Base-by-base conservation (phyloP, 1,140 invertebrate species). In the Megalopta genalis region DNA sequence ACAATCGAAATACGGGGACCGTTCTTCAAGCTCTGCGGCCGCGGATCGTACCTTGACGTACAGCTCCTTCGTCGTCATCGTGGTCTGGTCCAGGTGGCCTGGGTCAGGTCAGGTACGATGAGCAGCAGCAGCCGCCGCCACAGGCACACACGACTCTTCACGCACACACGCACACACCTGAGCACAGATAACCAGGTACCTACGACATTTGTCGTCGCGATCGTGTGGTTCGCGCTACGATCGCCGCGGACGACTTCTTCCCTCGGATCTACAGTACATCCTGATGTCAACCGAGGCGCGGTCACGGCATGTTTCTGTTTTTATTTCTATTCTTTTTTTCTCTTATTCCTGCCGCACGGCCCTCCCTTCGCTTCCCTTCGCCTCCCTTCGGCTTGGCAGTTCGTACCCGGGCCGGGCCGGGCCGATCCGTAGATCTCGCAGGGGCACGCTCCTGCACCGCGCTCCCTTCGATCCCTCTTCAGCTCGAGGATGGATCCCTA, bases 51-150 rank as follows among this genome's bases (percentile, higher is more conserved):
- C 92, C 92, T 92, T 92, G 65, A 91, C 90, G 88, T 93, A 93
- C 59, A 93, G 90, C 83, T 93, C 91, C 83, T 87, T 91, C 54
- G 91, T 92, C 79, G 91, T 93, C 92, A 92, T 92, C 65, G 81
- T 76, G 67, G 77, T 76, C 5, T 27, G 82, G 83, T 87, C 85
- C 77, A 80, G 80, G 74, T 77, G 70, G 39, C 83, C 78, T 82
- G 57, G 73, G 74, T 78, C 82, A 81, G 82, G 78, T 86, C 69
- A 87, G 76, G 81, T 81, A 75, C 77, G 60, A 63, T 52, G 59
- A 65, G 71, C 1, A 57, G 54, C 7, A 10, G n/a, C 21, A 52
- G 54, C 27, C 63, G 67, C 65, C 54, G 42, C 68, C 65, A 65
- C 73, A 32, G 67, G 37, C 60, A 80, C 76, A 57, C 78, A 64